phyloP scores from a whole-genome alignment of 2,888 invertebrate genomes.

The Monoplex corrugatus region DNA sequence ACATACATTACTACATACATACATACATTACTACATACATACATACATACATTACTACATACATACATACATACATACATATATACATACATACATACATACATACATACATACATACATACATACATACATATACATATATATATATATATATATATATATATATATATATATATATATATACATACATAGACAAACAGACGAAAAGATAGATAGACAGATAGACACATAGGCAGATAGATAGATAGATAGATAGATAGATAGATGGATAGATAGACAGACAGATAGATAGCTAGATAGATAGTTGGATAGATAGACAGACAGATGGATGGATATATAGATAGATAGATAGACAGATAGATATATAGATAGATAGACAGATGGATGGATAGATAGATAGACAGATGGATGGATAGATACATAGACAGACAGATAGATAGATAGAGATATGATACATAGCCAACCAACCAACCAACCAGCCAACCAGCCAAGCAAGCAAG shows the following conservation, averaged over 20 bases:
- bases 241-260: conserved; percentile 1
- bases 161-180: not conserved
- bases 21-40: not conserved
- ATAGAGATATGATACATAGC: too few species aligned
- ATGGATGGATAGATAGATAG: too few species aligned
- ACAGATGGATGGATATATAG: not conserved
- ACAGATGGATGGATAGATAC: too few species aligned
- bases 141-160: not conserved
- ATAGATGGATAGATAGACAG: not conserved
- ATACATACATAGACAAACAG: not conserved
- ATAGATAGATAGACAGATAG: too few species aligned
- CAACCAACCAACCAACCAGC: too few species aligned
- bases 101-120: not conserved
- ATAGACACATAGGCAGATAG: not conserved
- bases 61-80: too few species aligned
- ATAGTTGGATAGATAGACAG: not conserved
- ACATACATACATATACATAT: not conserved
- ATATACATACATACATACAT: too few species aligned
- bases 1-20: not conserved
- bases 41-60: too few species aligned
- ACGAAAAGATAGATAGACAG: not conserved
- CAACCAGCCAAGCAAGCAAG: too few species aligned
- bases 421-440: too few species aligned
- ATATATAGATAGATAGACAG: too few species aligned
- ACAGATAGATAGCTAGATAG: not conserved